These are phyloP conservation scores for Tenebrosternarchus preto DNA, from an alignment of 2,113 vertebrate genomes.

Conservation along the genomic window DNA sequence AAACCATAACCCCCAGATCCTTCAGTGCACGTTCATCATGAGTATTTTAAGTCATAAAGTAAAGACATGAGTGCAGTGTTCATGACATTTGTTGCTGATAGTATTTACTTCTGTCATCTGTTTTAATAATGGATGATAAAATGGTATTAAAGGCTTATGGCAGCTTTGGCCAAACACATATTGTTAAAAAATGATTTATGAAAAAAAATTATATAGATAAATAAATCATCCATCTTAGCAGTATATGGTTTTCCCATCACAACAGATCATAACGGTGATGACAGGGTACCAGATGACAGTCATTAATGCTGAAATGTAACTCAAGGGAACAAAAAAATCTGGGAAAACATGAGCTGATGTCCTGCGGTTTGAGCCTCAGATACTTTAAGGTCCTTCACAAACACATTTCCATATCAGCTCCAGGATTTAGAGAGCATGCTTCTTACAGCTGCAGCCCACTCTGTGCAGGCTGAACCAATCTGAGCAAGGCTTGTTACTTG, in stretches of 20 bases:
- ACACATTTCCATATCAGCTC: not conserved
- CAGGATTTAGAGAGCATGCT: not conserved
- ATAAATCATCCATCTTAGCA: not conserved
- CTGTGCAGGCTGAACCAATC: not conserved
- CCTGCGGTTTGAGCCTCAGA: not conserved
- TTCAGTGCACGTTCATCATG: not conserved
- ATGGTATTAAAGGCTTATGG: not conserved
- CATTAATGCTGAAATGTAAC: slow-evolving; percentile 8
- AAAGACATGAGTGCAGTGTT: too few relatives aligned
- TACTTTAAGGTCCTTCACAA: not conserved
- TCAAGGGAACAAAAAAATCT: not conserved
- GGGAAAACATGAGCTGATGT: not conserved
- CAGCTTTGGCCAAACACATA: not conserved
- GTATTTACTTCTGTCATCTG: not conserved
- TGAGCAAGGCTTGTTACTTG: too few relatives aligned
- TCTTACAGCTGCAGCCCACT: not conserved
- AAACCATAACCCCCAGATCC: not conserved
- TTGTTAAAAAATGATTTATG: not conserved
- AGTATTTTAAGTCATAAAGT: not conserved
- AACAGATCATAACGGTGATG: slow-evolving; percentile 1
- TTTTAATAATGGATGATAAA: not conserved
- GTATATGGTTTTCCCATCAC: slow-evolving; percentile 25
- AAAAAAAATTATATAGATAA: too few relatives aligned
- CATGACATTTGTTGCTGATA: not conserved
- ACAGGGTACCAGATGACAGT: slow-evolving; percentile 6